Conservation (phyloP, 2,113 vertebrate genomes). For the Etia nguti region DNA sequence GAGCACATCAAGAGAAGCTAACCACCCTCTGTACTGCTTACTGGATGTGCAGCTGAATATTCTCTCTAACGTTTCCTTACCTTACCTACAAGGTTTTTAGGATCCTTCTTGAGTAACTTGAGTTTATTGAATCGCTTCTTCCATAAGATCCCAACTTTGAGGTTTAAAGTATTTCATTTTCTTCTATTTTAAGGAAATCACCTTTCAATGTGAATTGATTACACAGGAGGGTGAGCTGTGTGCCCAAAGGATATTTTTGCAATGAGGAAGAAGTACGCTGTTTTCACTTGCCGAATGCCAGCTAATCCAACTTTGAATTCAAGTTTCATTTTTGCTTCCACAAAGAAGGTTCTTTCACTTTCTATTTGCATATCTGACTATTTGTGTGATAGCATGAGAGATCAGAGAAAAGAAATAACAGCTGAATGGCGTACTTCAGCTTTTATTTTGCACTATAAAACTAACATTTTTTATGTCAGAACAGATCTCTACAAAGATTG, state of each 20-base stretch:
- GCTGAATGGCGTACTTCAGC: fast-evolving
- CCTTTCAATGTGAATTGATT: background rate
- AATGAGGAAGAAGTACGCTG: background rate
- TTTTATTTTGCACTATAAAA: background rate
- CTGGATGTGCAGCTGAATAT: background rate
- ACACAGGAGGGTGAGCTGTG: background rate
- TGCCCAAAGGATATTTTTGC: background rate
- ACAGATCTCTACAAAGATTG: background rate
- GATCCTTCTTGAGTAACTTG: background rate
- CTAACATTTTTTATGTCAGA: background rate
- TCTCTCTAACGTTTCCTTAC: background rate
- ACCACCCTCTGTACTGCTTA: background rate
- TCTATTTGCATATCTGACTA: background rate
- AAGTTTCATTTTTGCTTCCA: background rate
- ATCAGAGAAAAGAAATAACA: background rate
- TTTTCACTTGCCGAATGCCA: background rate
- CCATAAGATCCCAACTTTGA: background rate
- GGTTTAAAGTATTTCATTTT: background rate
- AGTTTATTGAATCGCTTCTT: background rate
- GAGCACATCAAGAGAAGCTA: fast-evolving
- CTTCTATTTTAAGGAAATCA: background rate
- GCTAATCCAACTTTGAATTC: background rate
- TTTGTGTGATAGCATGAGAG: background rate
- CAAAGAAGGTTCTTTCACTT: background rate
- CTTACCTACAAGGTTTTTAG: background rate